A percentile compares a stretch with the other conserved stretches of the same genome.
Evolutionary conservation across 2,113 vertebrate species (phyloP).

Genomic region (Muscicapa adusta): DNA sequence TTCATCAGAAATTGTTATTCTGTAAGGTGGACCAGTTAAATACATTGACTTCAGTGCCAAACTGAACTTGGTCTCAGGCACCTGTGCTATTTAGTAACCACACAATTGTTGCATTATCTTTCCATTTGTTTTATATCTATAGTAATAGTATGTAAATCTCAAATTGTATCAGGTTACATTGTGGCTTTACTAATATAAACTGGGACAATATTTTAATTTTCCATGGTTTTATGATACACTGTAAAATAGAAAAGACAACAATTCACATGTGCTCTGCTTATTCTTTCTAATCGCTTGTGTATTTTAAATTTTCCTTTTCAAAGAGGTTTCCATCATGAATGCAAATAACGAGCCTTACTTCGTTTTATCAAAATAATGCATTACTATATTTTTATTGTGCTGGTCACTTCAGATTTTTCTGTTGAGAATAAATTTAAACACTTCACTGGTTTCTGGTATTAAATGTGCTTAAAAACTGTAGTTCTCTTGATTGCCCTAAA

Average conservation of each 20-base stretch:
- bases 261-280: background rate
- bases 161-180: background rate
- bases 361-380: background rate
- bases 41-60: background rate
- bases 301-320: background rate
- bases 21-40: rapidly evolving
- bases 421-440: background rate
- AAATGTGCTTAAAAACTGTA: background rate
- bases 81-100: background rate
- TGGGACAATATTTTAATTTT: constrained; percentile 2
- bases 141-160: background rate
- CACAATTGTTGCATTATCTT: background rate
- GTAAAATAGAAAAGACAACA: background rate
- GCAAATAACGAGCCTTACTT: background rate
- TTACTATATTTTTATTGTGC: background rate
- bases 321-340: background rate
- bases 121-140: background rate
- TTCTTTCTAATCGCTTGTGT: background rate
- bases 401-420: background rate
- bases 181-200: background rate
- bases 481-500: background rate
- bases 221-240: background rate
- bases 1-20: background rate
- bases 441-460: background rate
- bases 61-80: background rate